Evolutionary conservation across 1,140 invertebrate species (phyloP).

Genomic region (Microvelia longipes): DNA sequence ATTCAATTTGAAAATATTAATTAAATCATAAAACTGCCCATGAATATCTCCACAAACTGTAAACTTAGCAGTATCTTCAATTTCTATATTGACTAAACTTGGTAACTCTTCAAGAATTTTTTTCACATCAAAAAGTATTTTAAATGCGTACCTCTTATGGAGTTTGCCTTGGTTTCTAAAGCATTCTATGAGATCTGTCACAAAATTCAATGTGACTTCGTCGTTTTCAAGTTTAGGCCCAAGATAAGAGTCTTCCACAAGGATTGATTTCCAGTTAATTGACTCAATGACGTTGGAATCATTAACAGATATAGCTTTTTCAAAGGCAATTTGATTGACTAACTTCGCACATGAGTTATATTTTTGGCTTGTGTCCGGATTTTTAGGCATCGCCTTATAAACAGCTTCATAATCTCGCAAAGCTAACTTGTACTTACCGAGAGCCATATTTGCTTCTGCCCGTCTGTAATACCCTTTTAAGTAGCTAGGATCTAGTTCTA

Average conservation of each 20-base stretch:
- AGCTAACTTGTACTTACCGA: conserved; percentile 93
- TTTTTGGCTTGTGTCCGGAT: conserved; percentile 85
- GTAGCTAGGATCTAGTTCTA: conserved; percentile 77
- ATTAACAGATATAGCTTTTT: conserved; percentile 86
- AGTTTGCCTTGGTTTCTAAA: conserved; percentile 87
- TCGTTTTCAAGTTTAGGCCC: conserved; percentile 82
- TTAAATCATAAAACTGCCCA: conserved; percentile 95
- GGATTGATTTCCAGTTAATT: conserved; percentile 78
- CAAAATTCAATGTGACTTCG: conserved; percentile 69
- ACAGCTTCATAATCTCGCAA: conserved; percentile 93
- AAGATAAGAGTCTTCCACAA: conserved; percentile 85
- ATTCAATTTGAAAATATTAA: conserved; percentile 84
- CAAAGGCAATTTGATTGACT: conserved; percentile 84
- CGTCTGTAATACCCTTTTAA: conserved; percentile 89
- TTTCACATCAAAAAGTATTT: conserved; percentile 88
- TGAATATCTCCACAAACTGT: conserved; percentile 99
- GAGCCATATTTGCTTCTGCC: conserved; percentile 89
- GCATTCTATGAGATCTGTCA: conserved; percentile 72
- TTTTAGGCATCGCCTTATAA: conserved; percentile 71
- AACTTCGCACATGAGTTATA: conserved; percentile 91
- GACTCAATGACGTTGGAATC: conserved; percentile 70
- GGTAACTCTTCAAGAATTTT: conserved; percentile 67
- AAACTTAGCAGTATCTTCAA: conserved; percentile 81
- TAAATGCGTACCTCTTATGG: conserved; percentile 94
- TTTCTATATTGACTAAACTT: conserved; percentile 75